Evolutionary conservation across 2,797 vertebrate species (phyloP), one percentile per base, ranked within the genome.

Genomic region (Danio albolineatus): DNA sequence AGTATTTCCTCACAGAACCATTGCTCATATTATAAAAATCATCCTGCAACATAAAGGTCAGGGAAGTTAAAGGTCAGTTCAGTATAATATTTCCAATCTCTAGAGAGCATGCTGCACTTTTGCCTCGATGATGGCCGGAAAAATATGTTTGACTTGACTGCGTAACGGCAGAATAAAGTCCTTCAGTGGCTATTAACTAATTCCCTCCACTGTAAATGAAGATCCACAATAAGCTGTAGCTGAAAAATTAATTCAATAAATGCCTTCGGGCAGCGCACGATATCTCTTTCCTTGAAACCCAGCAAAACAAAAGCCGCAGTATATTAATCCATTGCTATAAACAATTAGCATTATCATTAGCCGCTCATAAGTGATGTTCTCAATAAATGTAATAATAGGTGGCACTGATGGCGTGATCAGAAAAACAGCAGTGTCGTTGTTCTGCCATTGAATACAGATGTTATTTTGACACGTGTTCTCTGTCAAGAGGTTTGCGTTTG

Each of bases 151-250:
- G 57, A 70, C 44, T 78, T 71, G 53, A 72, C 46, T 78, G 36
- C 53, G 59, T 66, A 82, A 76, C 19, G 51, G 48, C 57, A 59
- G 75, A 70, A 75, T 78, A 78, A 84, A 81, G 64, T 80, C 80
- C 85, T 86, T 84, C 67, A 59, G 82, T 82, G 80, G 60, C 82
- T 66, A 84, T 86, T 84, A 84, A 86, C 59, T 67, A 80, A 86
- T 73, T 86, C 82, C 85, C 85, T 84, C 46, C 59, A 75, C 54
- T 80, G 41, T 56, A 86, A 82, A 82, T 66, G 57, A 66, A 74
- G 74, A 80, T 78, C 19, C 76, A 75, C 76, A 78, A 74, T 10
- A 56, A 82, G 76, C 75, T 53, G 51, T 66, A 54, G 53, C 28
- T 17, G 69, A 74, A 56, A 83, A 86, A 75, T 78, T 82, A 67